phyloP scores from a whole-genome alignment of 92 coral and sea anemone genomes.

The Micromussa lordhowensis region DNA sequence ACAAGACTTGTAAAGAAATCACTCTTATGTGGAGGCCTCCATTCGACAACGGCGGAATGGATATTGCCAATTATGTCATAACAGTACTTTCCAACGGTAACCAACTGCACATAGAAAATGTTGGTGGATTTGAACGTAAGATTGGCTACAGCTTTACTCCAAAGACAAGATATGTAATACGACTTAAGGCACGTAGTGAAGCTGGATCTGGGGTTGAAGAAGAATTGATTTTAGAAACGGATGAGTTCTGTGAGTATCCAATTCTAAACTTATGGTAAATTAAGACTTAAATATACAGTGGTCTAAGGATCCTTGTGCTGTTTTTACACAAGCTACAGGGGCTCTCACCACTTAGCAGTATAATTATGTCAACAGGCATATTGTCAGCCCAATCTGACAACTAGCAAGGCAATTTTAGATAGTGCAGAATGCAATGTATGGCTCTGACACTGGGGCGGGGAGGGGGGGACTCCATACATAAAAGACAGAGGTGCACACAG shows the following conservation, averaged over 20 bases:
- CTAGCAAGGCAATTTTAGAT: too few relatives aligned
- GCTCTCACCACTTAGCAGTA: too few relatives aligned
- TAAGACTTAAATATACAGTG: background rate
- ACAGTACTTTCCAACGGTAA: background rate
- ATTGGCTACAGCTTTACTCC: slow-evolving; percentile 10
- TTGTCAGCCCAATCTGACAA: too few relatives aligned
- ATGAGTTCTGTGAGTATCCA: slow-evolving; percentile 64
- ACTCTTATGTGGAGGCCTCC: slow-evolving; percentile 68
- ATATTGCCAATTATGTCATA: background rate
- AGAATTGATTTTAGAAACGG: slow-evolving; percentile 11
- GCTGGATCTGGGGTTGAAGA: slow-evolving; percentile 34
- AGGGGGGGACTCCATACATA: background rate
- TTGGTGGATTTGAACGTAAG: background rate
- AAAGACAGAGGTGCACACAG: too few relatives aligned
- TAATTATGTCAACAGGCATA: too few relatives aligned
- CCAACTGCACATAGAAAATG: background rate
- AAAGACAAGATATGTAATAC: slow-evolving; percentile 30
- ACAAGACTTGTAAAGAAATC: slow-evolving; percentile 62
- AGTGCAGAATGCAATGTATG: too few relatives aligned
- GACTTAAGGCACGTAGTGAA: slow-evolving; percentile 38
- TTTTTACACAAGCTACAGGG: too few relatives aligned
- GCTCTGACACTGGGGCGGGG: background rate
- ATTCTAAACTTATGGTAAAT: background rate
- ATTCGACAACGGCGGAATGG: slow-evolving; percentile 64
- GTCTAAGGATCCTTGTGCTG: background rate